Conservation (phyloP, 1,140 invertebrate species). For the Pectinophora gossypiella region DNA sequence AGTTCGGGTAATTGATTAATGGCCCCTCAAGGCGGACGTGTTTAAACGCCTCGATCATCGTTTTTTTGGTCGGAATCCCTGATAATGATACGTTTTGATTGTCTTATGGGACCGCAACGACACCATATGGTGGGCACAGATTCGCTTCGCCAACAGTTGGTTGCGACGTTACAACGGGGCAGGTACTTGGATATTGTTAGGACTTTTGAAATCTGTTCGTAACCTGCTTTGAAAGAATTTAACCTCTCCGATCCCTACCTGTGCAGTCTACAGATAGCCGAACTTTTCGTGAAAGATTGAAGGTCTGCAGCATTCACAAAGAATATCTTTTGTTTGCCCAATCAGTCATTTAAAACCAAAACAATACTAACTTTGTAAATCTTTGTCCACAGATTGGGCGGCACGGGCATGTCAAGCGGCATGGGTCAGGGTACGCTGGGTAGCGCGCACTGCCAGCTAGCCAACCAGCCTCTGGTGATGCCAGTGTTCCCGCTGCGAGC, state of each 20-base stretch:
- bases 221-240: too few relatives aligned
- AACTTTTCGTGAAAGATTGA: too few relatives aligned
- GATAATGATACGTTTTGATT: slow-evolving; percentile 70
- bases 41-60: slow-evolving; percentile 53
- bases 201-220: too few relatives aligned
- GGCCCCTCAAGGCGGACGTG: slow-evolving; percentile 54
- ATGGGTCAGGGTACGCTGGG: slow-evolving; percentile 62
- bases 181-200: not conserved
- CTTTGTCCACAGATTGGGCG: slow-evolving; percentile 57
- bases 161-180: slow-evolving; percentile 1
- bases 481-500: slow-evolving; percentile 86
- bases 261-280: too few relatives aligned
- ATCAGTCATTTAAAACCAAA: too few relatives aligned
- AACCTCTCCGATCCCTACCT: too few relatives aligned
- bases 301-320: too few relatives aligned
- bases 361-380: too few relatives aligned
- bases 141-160: slow-evolving; percentile 53
- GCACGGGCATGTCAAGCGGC: slow-evolving; percentile 62
- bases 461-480: slow-evolving; percentile 83
- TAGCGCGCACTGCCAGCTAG: slow-evolving; percentile 73
- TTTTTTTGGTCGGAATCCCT: slow-evolving; percentile 61
- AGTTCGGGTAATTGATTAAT: slow-evolving; percentile 69
- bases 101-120: slow-evolving; percentile 32
- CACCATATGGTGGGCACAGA: slow-evolving; percentile 61
- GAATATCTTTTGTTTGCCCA: too few relatives aligned